Evolutionary conservation across 2,797 vertebrate species (phyloP), one percentile per base, ranked within the genome.

Genomic region (Falco cherrug): DNA sequence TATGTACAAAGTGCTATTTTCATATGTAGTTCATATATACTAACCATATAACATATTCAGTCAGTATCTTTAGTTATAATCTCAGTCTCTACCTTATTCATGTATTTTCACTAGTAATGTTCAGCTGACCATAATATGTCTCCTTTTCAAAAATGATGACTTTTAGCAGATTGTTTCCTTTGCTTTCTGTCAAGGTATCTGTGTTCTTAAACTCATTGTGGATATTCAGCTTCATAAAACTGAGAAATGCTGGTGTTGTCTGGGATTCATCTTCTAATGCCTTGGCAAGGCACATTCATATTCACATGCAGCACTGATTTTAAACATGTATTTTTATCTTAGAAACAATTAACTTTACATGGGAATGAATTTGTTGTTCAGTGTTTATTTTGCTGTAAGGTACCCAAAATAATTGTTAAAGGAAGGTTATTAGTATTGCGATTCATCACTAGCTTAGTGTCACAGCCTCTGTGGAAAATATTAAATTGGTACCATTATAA

Each of bases 361-460:
- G 17, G 15, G 16, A 84, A 73, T 47, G 1, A 60, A 59, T 70
- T 60, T 77, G 9, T 47, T 68, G 12, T 88, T 89, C 67, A 37
- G 35, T 70, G 39, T 87, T 89, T 92, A 92, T 69, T 91, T 96
- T 95, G 47, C 45, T 91, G 39, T 39, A 82, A 76, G 31, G 24
- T 76, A 35, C 13, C 22, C 20, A 89, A 67, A 90, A 43, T 65
- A 92, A 80, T 94, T 95, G 54, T 90, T 93, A 89, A 89, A 74
- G 90, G 45, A 96, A 88, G 21, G 77, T 65, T 96, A n/a, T 91
- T 92, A 95, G 39, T 35, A 89, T 63, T 80, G 71, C 51, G 94
- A 84, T 91, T 90, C 65, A 37, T 75, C 73, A 79, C 71, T 84
- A 95, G 78, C 65, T 91, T 93, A 94, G 89, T 91, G 86, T 95